Conservation (phyloP, 2,888 invertebrate genomes). For the Lucinisca nassula region DNA sequence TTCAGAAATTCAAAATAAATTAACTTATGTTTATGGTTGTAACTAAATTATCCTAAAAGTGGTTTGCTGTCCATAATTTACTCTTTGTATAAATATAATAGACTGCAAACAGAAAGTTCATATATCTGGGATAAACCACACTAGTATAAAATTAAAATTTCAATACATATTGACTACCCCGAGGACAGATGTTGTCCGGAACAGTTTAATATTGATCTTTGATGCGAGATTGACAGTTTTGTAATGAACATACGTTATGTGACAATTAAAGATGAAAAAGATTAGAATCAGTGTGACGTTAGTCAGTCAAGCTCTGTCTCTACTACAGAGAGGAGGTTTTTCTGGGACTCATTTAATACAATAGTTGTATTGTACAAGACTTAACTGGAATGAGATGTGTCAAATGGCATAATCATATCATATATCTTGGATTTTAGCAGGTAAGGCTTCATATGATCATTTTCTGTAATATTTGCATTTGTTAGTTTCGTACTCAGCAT, state of each 20-base stretch:
- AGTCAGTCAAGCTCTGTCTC: neutral
- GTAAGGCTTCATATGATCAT: too few species aligned
- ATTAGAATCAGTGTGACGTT: neutral
- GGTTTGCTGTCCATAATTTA: neutral
- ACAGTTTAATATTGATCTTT: constrained; percentile 1
- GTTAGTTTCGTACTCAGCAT: too few species aligned
- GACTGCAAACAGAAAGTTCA: neutral
- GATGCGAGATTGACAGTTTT: constrained; percentile 2
- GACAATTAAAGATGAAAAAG: constrained; percentile 7
- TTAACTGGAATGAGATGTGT: neutral
- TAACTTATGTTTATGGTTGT: neutral
- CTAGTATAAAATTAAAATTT: neutral
- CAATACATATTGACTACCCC: constrained; percentile 5
- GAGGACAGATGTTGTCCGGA: neutral
- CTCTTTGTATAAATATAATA: neutral
- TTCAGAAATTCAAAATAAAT: too few species aligned
- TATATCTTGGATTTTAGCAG: too few species aligned
- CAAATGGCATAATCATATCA: neutral
- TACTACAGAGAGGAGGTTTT: neutral
- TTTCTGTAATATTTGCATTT: too few species aligned
- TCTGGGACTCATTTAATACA: neutral
- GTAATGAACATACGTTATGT: neutral
- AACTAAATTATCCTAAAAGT: neutral
- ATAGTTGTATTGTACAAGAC: neutral
- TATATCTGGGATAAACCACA: neutral